Percentiles rank a stretch among this genome's conserved stretches.
These are phyloP conservation scores for Mya arenaria DNA, from an alignment of 1,140 invertebrate genomes.

Conservation along the genomic window DNA sequence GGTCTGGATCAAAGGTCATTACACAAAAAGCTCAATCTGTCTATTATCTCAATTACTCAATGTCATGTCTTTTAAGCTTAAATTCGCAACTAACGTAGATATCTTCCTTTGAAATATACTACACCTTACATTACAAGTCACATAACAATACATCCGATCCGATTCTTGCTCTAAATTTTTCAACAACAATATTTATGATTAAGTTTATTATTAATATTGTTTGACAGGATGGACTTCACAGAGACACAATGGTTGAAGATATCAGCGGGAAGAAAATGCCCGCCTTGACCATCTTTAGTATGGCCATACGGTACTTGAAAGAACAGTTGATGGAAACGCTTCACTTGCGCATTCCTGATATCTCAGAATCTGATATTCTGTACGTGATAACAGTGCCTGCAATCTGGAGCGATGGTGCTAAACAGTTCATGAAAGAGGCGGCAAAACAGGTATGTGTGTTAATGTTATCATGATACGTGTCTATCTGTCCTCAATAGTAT, in stretches of 20 bases:
- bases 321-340: background rate
- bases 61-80: too few species aligned
- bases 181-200: too few species aligned
- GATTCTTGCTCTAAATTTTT: too few species aligned
- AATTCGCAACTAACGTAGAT: too few species aligned
- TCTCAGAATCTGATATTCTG: background rate
- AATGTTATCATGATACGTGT: background rate
- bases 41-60: too few species aligned
- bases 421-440: slow-evolving; percentile 4
- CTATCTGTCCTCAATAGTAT: background rate
- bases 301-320: background rate
- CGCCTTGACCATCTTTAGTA: background rate
- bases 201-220: background rate
- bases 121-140: too few species aligned
- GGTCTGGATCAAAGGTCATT: too few species aligned
- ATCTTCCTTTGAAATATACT: too few species aligned
- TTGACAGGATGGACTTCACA: background rate
- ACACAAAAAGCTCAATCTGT: too few species aligned
- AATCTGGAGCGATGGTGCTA: background rate
- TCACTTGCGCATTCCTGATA: background rate
- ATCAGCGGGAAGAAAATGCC: background rate
- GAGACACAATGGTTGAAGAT: background rate
- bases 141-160: too few species aligned
- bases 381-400: background rate
- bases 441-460: background rate